These are phyloP conservation scores for Beroe ovata DNA, from an alignment of 37 sponge, comb jelly and placozoan genomes.

Conservation along the genomic window DNA sequence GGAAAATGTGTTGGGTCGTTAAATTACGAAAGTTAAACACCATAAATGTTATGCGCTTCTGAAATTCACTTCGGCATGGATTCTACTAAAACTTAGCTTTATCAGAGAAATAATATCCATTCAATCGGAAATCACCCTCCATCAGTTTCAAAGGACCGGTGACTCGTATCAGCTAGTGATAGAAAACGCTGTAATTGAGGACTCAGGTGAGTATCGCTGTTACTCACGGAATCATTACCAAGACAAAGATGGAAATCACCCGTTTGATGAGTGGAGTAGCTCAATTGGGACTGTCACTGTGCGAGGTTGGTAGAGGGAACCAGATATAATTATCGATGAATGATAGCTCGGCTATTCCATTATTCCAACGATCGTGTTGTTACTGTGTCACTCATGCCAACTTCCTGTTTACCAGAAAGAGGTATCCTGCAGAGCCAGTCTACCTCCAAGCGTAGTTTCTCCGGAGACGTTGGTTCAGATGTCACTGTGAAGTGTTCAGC, in stretches of 20 bases:
- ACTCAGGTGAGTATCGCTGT: not conserved
- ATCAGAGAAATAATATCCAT: too few species aligned
- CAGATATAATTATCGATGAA: too few species aligned
- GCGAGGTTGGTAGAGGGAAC: too few species aligned
- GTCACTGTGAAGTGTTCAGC: not conserved
- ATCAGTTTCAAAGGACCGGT: not conserved
- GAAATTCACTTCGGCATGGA: too few species aligned
- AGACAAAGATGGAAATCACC: not conserved
- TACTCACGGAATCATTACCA: not conserved
- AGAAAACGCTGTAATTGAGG: conserved; percentile 5
- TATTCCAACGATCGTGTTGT: too few species aligned
- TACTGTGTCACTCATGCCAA: too few species aligned
- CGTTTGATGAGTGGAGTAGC: not conserved
- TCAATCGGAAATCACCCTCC: too few species aligned
- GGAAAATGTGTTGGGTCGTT: too few species aligned
- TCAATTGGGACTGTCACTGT: not conserved
- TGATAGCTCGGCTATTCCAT: too few species aligned
- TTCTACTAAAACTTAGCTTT: too few species aligned
- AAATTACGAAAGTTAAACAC: too few species aligned
- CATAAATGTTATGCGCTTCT: too few species aligned
- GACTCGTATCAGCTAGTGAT: not conserved
- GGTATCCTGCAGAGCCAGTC: not conserved
- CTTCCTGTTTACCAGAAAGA: not conserved
- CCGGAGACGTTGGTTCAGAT: not conserved
- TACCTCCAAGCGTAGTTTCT: not conserved